Evolutionary conservation across 2,113 vertebrate species (phyloP).

Genomic region (Catharus bicknelli): DNA sequence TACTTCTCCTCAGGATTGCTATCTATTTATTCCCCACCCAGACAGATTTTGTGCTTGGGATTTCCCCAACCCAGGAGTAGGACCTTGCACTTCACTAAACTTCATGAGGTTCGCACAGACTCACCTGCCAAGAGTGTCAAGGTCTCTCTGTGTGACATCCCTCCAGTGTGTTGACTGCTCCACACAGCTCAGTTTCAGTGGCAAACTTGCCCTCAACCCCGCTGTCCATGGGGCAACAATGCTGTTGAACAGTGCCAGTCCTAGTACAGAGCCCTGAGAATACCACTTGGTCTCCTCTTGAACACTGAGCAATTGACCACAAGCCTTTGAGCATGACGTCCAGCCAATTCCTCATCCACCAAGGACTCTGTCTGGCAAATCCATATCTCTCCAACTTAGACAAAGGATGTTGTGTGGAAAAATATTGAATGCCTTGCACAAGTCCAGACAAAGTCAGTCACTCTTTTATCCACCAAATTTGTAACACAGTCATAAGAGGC

Average conservation of each 20-base stretch:
- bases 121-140: background rate
- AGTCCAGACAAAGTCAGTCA: background rate
- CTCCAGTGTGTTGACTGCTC: background rate
- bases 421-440: background rate
- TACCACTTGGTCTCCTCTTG: background rate
- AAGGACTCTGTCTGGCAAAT: background rate
- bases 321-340: background rate
- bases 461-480: background rate
- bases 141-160: background rate
- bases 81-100: background rate
- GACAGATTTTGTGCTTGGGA: background rate
- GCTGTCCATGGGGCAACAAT: background rate
- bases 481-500: background rate
- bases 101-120: background rate
- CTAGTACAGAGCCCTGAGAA: background rate
- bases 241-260: accelerated
- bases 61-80: background rate
- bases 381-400: background rate
- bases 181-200: no score
- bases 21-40: background rate
- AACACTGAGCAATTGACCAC: background rate
- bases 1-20: background rate
- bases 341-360: background rate
- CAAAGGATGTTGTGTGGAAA: background rate
- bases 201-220: accelerated